Evolutionary conservation across 2,113 vertebrate genomes (phyloP).

Genomic region (Pandion haliaetus): DNA sequence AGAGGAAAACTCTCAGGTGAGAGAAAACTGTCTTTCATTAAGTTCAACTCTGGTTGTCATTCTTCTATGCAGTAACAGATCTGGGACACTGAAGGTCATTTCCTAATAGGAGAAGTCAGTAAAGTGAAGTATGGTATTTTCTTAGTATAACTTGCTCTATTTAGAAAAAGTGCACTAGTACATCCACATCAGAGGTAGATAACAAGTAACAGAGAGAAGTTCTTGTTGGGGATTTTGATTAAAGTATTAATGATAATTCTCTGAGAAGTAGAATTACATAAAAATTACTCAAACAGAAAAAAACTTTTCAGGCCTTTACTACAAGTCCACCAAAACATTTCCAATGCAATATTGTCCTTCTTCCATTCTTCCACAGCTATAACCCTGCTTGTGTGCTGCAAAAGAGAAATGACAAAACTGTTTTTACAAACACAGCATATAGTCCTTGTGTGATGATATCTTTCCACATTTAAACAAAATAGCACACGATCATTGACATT

Average conservation of each 20-base stretch:
- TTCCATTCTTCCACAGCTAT: not conserved
- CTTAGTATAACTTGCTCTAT: not conserved
- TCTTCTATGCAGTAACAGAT: not conserved
- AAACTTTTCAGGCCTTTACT: not conserved
- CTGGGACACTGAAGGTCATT: not conserved
- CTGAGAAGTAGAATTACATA: not conserved
- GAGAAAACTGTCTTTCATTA: not conserved
- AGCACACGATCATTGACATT: not conserved
- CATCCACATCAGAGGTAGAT: not conserved
- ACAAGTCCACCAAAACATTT: not conserved
- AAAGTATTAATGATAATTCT: not conserved
- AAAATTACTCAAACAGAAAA: not conserved
- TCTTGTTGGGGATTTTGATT: not conserved
- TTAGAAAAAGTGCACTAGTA: not conserved
- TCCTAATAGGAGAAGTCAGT: not conserved
- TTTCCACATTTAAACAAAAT: not conserved
- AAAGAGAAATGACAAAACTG: not conserved
- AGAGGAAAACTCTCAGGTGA: not conserved
- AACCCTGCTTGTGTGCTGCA: not conserved
- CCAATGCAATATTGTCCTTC: not conserved
- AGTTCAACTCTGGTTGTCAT: not conserved
- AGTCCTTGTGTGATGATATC: not conserved
- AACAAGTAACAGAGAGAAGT: not conserved
- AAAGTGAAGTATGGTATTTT: not conserved
- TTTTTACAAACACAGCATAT: not conserved